A percentile compares a stretch with the other conserved stretches of the same genome.
Evolutionary conservation across 2,888 invertebrate species (phyloP).

Genomic region (Campoplex capitator): DNA sequence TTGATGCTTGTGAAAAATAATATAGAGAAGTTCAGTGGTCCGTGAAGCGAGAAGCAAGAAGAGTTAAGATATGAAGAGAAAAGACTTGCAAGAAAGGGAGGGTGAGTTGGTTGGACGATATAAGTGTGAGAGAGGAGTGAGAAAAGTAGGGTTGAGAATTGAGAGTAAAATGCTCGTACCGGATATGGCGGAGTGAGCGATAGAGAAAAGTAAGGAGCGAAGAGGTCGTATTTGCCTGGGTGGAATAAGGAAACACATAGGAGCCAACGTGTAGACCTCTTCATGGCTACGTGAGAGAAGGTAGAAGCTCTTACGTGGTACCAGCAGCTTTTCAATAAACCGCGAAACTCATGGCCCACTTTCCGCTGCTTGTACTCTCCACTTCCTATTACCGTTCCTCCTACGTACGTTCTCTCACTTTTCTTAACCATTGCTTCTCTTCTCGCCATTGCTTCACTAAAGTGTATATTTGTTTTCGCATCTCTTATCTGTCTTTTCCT

Average conservation of each 20-base stretch:
- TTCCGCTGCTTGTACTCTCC: constrained; percentile 68
- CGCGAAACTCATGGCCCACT: constrained; percentile 78
- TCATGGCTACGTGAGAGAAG: constrained; percentile 61
- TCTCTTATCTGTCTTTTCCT: constrained; percentile 13
- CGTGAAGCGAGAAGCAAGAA: constrained; percentile 27
- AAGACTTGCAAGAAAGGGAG: constrained; percentile 22
- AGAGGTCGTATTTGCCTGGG: constrained; percentile 50
- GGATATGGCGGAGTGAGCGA: constrained; percentile 21
- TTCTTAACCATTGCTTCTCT: constrained; percentile 46
- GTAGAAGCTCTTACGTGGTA: constrained; percentile 70
- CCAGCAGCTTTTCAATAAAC: constrained; percentile 80
- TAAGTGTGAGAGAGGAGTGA: constrained; percentile 42
- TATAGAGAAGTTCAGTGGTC: constrained; percentile 38
- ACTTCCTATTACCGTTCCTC: constrained; percentile 58
- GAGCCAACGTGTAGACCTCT: constrained; percentile 43
- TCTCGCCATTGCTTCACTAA: constrained; percentile 38
- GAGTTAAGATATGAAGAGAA: constrained; percentile 48
- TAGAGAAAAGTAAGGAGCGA: constrained; percentile 34
- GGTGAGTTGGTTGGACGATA: constrained; percentile 14
- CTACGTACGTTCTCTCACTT: constrained; percentile 47
- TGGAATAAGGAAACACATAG: constrained; percentile 62
- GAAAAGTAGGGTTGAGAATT: constrained; percentile 36
- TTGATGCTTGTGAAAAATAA: constrained; percentile 50
- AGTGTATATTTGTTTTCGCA: constrained; percentile 33
- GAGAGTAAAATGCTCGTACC: constrained; percentile 48